Conservation (phyloP, 2,797 vertebrate species). For the Chrosomus eos region DNA sequence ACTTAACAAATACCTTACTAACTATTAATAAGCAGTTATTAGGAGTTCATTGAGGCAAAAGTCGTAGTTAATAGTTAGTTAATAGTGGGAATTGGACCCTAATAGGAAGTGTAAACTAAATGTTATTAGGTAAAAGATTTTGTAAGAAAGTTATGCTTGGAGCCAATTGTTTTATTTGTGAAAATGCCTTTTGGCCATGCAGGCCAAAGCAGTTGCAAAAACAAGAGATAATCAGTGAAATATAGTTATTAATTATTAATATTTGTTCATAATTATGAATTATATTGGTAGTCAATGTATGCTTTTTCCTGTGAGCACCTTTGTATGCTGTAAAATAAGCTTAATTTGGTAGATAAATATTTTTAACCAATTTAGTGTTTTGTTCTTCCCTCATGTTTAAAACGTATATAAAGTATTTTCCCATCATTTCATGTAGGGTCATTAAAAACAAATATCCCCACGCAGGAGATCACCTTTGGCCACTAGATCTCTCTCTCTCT, state of each 20-base stretch:
- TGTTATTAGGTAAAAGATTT: background rate
- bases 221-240: background rate
- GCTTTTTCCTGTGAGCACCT: background rate
- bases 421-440: background rate
- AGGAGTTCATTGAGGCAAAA: too few relatives aligned
- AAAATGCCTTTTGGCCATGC: background rate
- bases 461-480: background rate
- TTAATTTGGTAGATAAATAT: background rate
- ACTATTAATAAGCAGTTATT: too few relatives aligned
- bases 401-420: background rate
- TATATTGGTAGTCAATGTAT: background rate
- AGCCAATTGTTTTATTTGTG: background rate
- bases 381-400: background rate
- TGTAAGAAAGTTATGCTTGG: background rate
- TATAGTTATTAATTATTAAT: too few relatives aligned
- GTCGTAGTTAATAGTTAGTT: too few relatives aligned
- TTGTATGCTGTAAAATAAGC: slow-evolving; percentile 1
- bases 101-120: too few relatives aligned
- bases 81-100: too few relatives aligned
- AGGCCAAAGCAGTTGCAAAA: background rate
- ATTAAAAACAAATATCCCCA: too few relatives aligned
- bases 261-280: too few relatives aligned
- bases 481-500: background rate
- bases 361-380: background rate
- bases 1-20: too few relatives aligned